Percentiles rank a stretch among this genome's conserved stretches.
These are phyloP conservation scores for Drosophila chauvacae DNA, from an alignment of 1,140 invertebrate species.

Conservation along the genomic window DNA sequence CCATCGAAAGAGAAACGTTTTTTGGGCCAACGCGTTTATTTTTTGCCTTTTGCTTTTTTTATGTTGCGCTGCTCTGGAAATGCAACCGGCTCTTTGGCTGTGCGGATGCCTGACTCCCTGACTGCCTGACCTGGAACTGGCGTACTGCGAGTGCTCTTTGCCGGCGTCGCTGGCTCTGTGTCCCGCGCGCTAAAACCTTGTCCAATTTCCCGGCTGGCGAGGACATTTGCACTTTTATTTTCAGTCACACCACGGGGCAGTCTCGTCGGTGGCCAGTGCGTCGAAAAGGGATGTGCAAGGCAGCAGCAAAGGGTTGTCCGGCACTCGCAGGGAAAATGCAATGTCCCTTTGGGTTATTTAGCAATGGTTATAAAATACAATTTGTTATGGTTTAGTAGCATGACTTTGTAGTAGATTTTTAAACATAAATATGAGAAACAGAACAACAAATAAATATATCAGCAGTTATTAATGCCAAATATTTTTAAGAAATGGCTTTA, in stretches of 20 bases:
- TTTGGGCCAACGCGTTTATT: constrained; percentile 32
- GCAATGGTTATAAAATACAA: not conserved
- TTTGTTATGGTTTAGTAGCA: not conserved
- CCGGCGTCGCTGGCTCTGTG: constrained; percentile 7
- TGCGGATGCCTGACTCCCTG: constrained; percentile 31
- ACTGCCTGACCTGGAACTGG: constrained; percentile 34
- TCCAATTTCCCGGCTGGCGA: constrained; percentile 49
- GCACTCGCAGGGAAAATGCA: constrained; percentile 1
- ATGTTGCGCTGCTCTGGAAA: constrained; percentile 10
- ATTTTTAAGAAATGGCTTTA: too few relatives aligned
- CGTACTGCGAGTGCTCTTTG: constrained; percentile 7
- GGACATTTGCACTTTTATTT: constrained; percentile 82
- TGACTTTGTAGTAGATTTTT: not conserved
- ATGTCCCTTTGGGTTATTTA: not conserved
- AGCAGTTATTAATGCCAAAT: not conserved
- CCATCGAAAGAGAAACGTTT: constrained; percentile 52
- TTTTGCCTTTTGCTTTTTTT: constrained; percentile 5
- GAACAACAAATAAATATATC: too few relatives aligned
- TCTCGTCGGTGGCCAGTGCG: constrained; percentile 11
- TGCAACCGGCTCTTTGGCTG: constrained; percentile 20
- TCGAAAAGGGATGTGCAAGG: constrained; percentile 2
- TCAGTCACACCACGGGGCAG: constrained; percentile 47
- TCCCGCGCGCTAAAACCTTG: constrained; percentile 38
- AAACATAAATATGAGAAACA: too few relatives aligned
- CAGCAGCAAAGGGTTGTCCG: constrained; percentile 1